A percentile compares a stretch with the other conserved stretches of the same genome.
These are phyloP conservation scores for Sympetrum striolatum DNA, from an alignment of 2,888 invertebrate genomes.

Conservation along the genomic window DNA sequence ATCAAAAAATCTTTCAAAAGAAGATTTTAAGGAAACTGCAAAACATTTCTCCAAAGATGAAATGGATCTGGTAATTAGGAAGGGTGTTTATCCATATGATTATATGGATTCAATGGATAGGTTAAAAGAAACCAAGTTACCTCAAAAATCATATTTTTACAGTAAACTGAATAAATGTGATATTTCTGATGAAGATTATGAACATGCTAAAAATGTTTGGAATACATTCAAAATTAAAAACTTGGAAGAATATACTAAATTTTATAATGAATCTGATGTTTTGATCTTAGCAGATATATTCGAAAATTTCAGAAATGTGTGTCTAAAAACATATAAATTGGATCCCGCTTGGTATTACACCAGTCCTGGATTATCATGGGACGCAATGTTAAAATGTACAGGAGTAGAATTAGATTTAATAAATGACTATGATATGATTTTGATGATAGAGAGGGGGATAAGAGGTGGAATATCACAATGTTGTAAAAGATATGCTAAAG, in stretches of 20 bases:
- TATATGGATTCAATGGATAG: too few species aligned
- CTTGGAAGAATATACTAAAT: constrained; percentile 21
- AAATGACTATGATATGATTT: constrained; percentile 50
- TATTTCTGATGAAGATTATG: constrained; percentile 50
- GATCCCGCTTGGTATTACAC: not conserved
- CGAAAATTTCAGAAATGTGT: too few species aligned
- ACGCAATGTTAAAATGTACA: not conserved
- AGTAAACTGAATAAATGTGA: constrained; percentile 44
- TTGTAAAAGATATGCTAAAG: too few species aligned
- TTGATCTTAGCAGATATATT: too few species aligned
- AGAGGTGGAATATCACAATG: too few species aligned
- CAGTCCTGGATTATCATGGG: not conserved
- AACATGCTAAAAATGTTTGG: constrained; percentile 51
- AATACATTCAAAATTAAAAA: constrained; percentile 46
- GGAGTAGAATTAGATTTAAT: not conserved
- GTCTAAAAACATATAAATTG: not conserved
- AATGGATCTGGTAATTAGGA: too few species aligned
- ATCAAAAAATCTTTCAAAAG: too few species aligned
- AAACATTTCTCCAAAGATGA: too few species aligned
- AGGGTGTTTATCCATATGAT: too few species aligned
- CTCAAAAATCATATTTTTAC: constrained; percentile 48
- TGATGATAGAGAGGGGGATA: too few species aligned
- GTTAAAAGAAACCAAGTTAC: not conserved
- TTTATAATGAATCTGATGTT: too few species aligned
- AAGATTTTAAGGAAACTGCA: too few species aligned